Percentiles rank a stretch among this genome's conserved stretches.
Evolutionary conservation across 2,888 invertebrate genomes (phyloP).

Genomic region (Hypsopygia costalis): DNA sequence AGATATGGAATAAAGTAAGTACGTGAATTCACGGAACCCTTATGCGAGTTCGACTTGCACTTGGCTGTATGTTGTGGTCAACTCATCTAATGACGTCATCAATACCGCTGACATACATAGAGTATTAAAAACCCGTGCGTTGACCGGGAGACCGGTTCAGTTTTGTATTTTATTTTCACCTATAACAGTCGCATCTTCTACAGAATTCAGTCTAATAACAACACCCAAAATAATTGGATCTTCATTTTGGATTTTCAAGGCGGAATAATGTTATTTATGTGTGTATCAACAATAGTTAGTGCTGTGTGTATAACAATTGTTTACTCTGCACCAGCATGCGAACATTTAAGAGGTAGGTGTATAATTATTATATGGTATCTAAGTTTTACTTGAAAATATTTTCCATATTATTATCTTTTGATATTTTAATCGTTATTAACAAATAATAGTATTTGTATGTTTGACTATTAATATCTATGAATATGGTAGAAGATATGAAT

Average conservation of each 20-base stretch:
- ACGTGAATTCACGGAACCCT: too few relatives aligned
- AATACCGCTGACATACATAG: background rate
- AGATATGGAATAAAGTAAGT: too few relatives aligned
- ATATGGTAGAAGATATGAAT: too few relatives aligned
- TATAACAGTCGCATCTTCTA: background rate
- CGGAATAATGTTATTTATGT: background rate
- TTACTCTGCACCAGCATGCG: background rate
- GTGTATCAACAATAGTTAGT: background rate
- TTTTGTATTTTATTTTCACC: background rate
- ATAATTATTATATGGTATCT: too few relatives aligned
- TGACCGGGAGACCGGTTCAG: background rate
- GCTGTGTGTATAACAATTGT: background rate
- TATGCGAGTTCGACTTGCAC: too few relatives aligned
- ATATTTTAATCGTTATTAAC: too few relatives aligned
- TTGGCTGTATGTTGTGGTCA: background rate
- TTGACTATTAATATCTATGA: too few relatives aligned
- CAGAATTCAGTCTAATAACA: background rate
- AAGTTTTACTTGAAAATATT: too few relatives aligned
- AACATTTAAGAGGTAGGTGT: background rate
- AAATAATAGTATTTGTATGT: too few relatives aligned
- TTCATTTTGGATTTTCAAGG: too few relatives aligned
- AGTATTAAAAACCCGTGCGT: background rate
- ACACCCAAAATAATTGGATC: background rate
- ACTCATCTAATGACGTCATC: background rate
- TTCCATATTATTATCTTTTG: too few relatives aligned